Base-by-base conservation (phyloP, 2,888 invertebrate genomes). In the Drosophila kuntzei region DNA sequence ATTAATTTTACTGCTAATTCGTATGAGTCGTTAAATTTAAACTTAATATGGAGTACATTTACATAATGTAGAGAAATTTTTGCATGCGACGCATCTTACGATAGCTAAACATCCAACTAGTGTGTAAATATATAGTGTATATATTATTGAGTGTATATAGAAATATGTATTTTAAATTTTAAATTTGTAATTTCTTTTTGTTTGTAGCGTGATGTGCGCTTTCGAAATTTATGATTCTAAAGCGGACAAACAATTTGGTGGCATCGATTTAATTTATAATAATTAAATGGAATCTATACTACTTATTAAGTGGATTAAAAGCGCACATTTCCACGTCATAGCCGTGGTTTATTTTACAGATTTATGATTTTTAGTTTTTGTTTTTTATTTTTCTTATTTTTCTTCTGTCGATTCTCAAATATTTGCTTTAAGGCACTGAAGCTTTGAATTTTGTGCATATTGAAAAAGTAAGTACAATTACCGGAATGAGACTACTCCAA, bases 401-500 rank as follows among this genome's bases (percentile, higher is more conserved):
- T 53, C 12, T 41, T 41, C 41, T 44, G 32, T 55, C 55, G 70
- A 68, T 67, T 75, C 50, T 70, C 54, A 67, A 62, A 75, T 75
- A 54, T 80, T 81, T 82, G 87, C 89, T 78, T 90, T 90, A 90
- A 90, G 90, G 90, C 90, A 90, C 90, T 90, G 90, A 90, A 90
- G 90, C 91, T 83, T 83, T 87, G 76, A 90, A 84, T 89, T 89
- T 88, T 89, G 84, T 89, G 90, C 90, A 86, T 87, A 64, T 74
- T 68, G 71, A 81, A 83, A 64, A 60, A 67, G 46, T 76, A 76
- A 81, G 71, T 70, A 71, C 68, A 51, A 57, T 71, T 66, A 63
- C 60, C 62, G 32, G 71, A 46, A 46, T 47, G 50, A 34, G 50
- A 14, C 49, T 27, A 20, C 18, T 64, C 58, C 54, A 34, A 47